Percentiles rank a stretch among this genome's conserved stretches.
These are phyloP conservation scores for Trachelus troglodyta DNA, from an alignment of 2,888 invertebrate genomes.

Conservation along the genomic window DNA sequence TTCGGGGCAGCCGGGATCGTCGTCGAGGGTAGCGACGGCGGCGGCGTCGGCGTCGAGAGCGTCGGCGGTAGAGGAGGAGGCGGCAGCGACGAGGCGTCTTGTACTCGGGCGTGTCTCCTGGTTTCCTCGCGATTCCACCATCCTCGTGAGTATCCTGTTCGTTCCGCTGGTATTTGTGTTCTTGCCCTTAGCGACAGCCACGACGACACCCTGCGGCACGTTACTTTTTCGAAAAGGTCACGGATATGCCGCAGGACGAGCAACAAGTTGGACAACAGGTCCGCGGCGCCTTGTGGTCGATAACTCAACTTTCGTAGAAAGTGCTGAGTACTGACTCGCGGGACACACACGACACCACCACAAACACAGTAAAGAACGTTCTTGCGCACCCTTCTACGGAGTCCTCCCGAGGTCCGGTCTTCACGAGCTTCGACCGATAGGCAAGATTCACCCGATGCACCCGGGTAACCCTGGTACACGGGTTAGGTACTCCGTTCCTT, in stretches of 20 bases:
- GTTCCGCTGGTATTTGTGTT: not conserved
- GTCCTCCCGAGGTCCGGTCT: not conserved
- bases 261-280: constrained; percentile 67
- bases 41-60: not conserved
- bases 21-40: not conserved
- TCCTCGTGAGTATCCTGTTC: not conserved
- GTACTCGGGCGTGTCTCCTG: not conserved
- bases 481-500: not conserved
- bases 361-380: not conserved
- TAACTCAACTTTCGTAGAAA: constrained; percentile 44
- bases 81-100: not conserved
- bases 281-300: constrained; percentile 53
- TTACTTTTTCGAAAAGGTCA: not conserved
- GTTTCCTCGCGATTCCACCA: not conserved
- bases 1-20: constrained; percentile 12
- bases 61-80: not conserved
- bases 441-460: not conserved
- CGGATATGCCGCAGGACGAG: constrained; percentile 46
- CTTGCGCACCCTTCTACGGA: not conserved
- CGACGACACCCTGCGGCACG: not conserved
- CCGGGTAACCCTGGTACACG: constrained; percentile 13
- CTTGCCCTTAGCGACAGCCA: not conserved
- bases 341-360: not conserved
- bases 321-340: constrained; percentile 7
- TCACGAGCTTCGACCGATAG: not conserved